Base-by-base conservation (phyloP, 2,888 invertebrate species). In the Papilio elwesi region DNA sequence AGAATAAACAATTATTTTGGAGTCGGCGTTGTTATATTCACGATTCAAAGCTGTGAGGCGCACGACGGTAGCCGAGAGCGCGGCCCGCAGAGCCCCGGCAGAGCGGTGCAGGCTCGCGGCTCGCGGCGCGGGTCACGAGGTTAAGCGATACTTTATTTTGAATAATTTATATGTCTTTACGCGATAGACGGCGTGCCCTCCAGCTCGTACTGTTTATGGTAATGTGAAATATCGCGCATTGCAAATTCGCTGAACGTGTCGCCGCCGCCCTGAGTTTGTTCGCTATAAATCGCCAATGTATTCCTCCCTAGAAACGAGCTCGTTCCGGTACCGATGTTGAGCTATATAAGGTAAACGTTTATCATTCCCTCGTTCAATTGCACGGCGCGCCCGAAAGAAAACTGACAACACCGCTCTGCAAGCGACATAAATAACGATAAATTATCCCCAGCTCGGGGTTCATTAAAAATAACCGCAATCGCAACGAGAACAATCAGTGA, bases 81-180 rank as follows among this genome's bases (percentile, higher is more conserved):
- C 74, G 74, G 73, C 71, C 75, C 75, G 75, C 76, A 73, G 76
- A 75, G 75, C 73, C 47, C 76, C 77, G 62, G 76, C 78, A 75
- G 77, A 76, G 78, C 78, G 78, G 82, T 86, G 82, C 83, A 67
- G 71, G 52, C 76, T 76, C 57, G 76, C 79, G 78, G 81, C 80
- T 79, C 78, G 83, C 86, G 82, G 86, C 83, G 80, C 83, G 82
- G 83, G 91, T 90, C 92, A 90, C 87, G 78, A 80, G 93, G 93
- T 92, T 93, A 93, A 93, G 91, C 93, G 93, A 93, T 93, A 93
- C 93, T 93, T 93, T 93, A 93, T 93, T 93, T 93, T 93, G 93
- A 93, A 93, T 93, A 93, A 93, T 93, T 93, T 93, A 93, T 93
- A 92, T 92, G 92, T 92, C 90, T 90, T 87, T 86, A 85, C 83